Percentiles rank a stretch among this genome's conserved stretches.
Evolutionary conservation across 2,888 invertebrate species (phyloP).

Genomic region (Tipula unca): DNA sequence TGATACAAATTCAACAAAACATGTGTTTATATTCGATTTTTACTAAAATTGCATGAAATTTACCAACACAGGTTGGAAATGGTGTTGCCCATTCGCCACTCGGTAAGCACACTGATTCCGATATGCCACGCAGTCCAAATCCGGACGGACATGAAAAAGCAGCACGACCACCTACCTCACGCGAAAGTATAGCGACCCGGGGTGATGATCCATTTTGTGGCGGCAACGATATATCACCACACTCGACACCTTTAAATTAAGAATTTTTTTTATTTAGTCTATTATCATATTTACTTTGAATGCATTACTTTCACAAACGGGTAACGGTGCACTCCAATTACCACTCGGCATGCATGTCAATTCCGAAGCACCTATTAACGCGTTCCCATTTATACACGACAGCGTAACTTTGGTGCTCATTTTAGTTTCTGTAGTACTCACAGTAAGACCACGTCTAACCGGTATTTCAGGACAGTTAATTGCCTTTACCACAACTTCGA

Average conservation of each 20-base stretch:
- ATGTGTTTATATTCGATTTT: not conserved
- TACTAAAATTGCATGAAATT: constrained; percentile 27
- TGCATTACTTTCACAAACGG: constrained; percentile 65
- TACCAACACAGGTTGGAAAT: constrained; percentile 66
- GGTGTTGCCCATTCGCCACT: constrained; percentile 73
- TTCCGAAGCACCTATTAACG: constrained; percentile 65
- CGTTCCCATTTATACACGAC: constrained; percentile 71
- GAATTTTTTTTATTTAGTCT: not conserved
- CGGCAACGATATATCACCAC: constrained; percentile 59
- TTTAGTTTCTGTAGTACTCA: constrained; percentile 61
- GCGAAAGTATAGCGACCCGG: constrained; percentile 62
- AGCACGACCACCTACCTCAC: constrained; percentile 72
- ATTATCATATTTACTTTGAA: not conserved
- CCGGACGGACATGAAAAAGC: constrained; percentile 72
- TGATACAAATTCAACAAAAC: not conserved
- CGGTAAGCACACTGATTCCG: constrained; percentile 66
- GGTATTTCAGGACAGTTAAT: constrained; percentile 73
- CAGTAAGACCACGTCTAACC: constrained; percentile 61
- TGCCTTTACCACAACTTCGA: constrained; percentile 69
- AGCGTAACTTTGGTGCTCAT: constrained; percentile 66
- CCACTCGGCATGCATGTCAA: constrained; percentile 72
- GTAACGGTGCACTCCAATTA: constrained; percentile 76
- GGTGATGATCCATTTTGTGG: constrained; percentile 52
- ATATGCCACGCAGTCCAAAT: constrained; percentile 63
- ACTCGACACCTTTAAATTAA: constrained; percentile 56